These are phyloP conservation scores for Limnodromus scolopaceus DNA, from an alignment of 2,797 vertebrate species.

Conservation along the genomic window DNA sequence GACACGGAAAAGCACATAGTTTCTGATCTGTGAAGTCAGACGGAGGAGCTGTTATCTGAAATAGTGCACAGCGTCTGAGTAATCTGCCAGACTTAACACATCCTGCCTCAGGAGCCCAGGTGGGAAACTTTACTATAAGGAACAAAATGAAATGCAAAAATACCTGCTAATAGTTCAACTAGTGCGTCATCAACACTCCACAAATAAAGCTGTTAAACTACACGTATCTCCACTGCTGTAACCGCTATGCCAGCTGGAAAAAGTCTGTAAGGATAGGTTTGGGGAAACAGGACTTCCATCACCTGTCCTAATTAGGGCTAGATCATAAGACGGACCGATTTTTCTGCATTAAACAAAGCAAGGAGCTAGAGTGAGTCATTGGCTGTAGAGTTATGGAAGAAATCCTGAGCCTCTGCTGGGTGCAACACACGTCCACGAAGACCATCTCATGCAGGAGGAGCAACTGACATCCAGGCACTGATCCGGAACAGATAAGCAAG, in stretches of 20 bases:
- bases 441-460: neutral
- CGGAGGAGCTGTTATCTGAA: slow-evolving; percentile 60
- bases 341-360: neutral
- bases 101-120: slow-evolving; percentile 62
- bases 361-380: neutral
- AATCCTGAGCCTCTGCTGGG: neutral
- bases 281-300: neutral
- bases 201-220: slow-evolving; percentile 22
- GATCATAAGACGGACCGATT: neutral
- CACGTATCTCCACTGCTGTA: neutral
- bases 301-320: neutral
- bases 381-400: neutral
- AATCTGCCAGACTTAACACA: slow-evolving; percentile 61
- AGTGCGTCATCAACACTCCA: slow-evolving; percentile 9
- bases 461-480: neutral
- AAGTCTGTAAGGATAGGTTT: neutral
- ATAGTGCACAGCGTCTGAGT: slow-evolving; percentile 20
- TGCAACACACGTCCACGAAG: neutral
- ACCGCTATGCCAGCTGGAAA: neutral
- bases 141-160: slow-evolving; percentile 46
- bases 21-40: slow-evolving; percentile 44
- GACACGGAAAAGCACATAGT: neutral
- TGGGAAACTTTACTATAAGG: slow-evolving; percentile 57
- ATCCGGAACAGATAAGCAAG: neutral
- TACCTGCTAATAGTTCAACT: slow-evolving; percentile 38